Conservation (phyloP, 2,113 vertebrate species). For the Solenodon paradoxus region DNA sequence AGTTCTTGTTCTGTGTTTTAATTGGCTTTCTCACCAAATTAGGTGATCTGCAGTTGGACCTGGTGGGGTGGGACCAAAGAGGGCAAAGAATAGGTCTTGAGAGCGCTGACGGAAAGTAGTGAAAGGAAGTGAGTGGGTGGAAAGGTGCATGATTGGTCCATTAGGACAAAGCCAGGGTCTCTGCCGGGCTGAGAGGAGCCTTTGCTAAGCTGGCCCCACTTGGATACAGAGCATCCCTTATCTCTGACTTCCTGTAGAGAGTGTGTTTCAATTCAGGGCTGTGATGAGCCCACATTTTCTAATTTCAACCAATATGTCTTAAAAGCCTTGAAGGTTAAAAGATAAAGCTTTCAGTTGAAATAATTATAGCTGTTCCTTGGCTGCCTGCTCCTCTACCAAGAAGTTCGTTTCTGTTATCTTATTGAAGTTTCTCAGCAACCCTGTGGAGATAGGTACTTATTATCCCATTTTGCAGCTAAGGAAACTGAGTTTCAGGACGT, state of each 20-base stretch:
- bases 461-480: slow-evolving; percentile 34
- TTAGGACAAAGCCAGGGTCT: slow-evolving; percentile 22
- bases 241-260: neutral
- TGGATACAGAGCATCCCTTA: neutral
- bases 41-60: slow-evolving; percentile 2
- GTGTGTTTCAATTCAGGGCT: neutral
- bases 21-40: slow-evolving; percentile 1
- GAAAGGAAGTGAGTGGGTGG: slow-evolving; percentile 14
- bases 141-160: neutral
- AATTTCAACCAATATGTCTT: slow-evolving; percentile 50
- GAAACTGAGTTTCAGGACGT: slow-evolving; percentile 14
- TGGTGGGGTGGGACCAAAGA: neutral
- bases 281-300: slow-evolving; percentile 38
- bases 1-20: slow-evolving; percentile 33
- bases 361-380: slow-evolving; percentile 23
- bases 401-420: slow-evolving; percentile 48
- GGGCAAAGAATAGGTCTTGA: neutral
- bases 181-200: neutral
- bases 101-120: neutral
- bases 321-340: slow-evolving; percentile 28
- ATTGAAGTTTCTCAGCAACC: slow-evolving; percentile 31
- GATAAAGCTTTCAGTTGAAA: slow-evolving; percentile 44
- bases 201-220: neutral
- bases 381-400: slow-evolving; percentile 21
- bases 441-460: neutral